Base-by-base conservation (phyloP, 2,888 invertebrate species). In the Drosophila kokeensis region DNA sequence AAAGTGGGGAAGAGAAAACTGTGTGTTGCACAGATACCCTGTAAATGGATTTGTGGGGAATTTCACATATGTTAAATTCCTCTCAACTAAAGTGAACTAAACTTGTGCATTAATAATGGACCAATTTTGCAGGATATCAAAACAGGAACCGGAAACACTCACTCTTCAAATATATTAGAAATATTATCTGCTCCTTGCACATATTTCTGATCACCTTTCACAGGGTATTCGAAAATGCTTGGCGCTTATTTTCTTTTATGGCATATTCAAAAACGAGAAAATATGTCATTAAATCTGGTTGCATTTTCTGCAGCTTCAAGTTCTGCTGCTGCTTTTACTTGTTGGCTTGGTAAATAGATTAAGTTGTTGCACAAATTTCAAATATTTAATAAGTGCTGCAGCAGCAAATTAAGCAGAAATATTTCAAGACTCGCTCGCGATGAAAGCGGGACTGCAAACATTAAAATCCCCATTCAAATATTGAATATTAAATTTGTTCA, bases 351-450 rank as follows among this genome's bases (percentile, higher is more conserved):
- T 21, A 70, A 68, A 61, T 34, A 64, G 66, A 73, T 73, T 57
- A 61, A 76, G 69, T 62, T 64, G 76, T 52, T 74, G 69, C 30
- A 71, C 79, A 73, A 81, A 77, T 77, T 59, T 52, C 79, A 85
- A 88, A 88, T 83, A 87, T 84, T 84, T 87, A 84, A 84, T 85
- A 85, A 80, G 49, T 60, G 65, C 66, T 79, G 69, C 73, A 69
- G 67, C 81, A 72, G 73, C 71, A 83, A 86, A 83, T 83, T 81
- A 79, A 70, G 73, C 71, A 32, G 74, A 86, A 87, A 82, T 85
- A 85, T 79, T 85, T 83, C n/a, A 15, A 24, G 45, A 15, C 45
- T 24, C 24, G 18, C 3, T 32, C 15, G 29, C 15, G 18, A 13
- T 15, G 15, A 18, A 5, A 15, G 32, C 5, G 24, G 21, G 6